Evolutionary conservation across 2,797 vertebrate genomes (phyloP), one percentile per base, ranked within the genome.

Genomic region (Tiaroga cobitis): DNA sequence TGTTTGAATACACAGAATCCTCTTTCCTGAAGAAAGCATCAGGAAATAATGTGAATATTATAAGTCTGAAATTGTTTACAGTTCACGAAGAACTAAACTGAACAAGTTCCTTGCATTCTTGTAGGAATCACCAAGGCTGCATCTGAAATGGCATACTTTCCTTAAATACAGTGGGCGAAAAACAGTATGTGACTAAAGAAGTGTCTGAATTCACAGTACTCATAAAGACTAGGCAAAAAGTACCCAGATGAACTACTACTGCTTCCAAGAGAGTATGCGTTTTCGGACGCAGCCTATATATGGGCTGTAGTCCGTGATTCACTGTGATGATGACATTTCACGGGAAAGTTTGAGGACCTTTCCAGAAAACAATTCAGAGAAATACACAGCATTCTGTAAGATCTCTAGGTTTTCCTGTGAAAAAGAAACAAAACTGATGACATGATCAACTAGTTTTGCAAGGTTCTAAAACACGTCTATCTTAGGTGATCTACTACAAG

Each of bases 21-120:
- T 95, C 94, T 86, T 90, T 92, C 87, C 98, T 99, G 92, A 65
- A 70, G 84, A 89, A 85, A 84, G 67, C 49, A 59, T 43, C 24
- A 29, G 13, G 18, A 29, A 46, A 59, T n/a, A 37, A 37, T 3
- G 15, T 26, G 8, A 13, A 18, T 51, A 18, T 39, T n/a, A 49
- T 21, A n/a, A 6, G 24, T 56, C 24, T 81, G 16, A 70, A 81
- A 70, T n/a, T 4, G 65, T 56, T 69, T n/a, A 19, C 19, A 19
- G n/a, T 41, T 13, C 51, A 5, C 10, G 4, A 63, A 68, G 41
- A 43, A 68, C 11, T 19, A 67, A 24, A 29, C 56, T 29, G n/a
- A 80, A 46, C 19, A 16, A 67, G 9, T 32, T 29, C 8, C 34
- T 29, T 16, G 29, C 43, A 68, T 32, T 49, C 43, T 68, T 21